These are phyloP conservation scores for Lordiphosa stackelbergi DNA, from an alignment of 1,140 invertebrate species.

Conservation along the genomic window DNA sequence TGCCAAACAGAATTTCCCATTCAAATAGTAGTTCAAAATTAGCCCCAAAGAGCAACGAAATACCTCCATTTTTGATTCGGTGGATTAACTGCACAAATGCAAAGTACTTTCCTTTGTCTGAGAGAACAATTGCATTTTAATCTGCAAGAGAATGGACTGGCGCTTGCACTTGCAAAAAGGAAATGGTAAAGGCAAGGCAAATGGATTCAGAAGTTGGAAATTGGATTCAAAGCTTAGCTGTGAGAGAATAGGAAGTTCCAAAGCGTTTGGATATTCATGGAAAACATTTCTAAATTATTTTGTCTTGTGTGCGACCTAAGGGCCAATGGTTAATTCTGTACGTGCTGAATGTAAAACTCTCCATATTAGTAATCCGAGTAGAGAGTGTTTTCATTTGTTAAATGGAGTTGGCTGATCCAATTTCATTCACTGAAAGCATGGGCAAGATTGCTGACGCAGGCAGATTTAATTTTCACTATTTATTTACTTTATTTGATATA, in stretches of 20 bases:
- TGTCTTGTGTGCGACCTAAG: no score
- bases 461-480: no score
- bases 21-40: constrained; percentile 15
- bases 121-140: constrained; percentile 37
- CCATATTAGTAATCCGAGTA: constrained; percentile 19
- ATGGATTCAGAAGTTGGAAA: constrained; percentile 14
- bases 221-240: constrained; percentile 9
- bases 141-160: constrained; percentile 31
- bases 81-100: constrained; percentile 36
- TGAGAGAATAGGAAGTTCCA: no score
- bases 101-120: constrained; percentile 30
- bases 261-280: no score
- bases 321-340: not conserved
- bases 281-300: no score
- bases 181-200: constrained; percentile 6
- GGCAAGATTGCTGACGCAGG: no score
- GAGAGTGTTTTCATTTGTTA: no score
- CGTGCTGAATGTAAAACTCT: constrained; percentile 13
- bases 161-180: not conserved
- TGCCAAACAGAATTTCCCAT: constrained; percentile 4
- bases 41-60: constrained; percentile 25
- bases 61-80: not conserved
- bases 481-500: no score
- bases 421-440: no score
- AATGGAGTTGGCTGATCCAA: no score